These are phyloP conservation scores for Hozukius guyotensis DNA, from an alignment of 2,797 vertebrate genomes.

Conservation along the genomic window DNA sequence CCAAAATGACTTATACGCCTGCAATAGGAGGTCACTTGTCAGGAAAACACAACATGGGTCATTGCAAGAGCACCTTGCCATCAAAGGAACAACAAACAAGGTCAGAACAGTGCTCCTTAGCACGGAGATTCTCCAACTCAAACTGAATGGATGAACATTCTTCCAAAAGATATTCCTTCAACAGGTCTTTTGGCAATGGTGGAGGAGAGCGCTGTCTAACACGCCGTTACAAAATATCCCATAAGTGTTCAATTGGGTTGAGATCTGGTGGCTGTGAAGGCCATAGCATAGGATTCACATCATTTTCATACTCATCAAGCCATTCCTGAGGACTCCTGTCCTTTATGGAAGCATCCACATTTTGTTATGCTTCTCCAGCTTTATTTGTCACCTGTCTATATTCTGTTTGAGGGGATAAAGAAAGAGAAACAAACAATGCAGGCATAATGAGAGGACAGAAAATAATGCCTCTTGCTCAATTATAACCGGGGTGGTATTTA, in stretches of 20 bases:
- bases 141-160: background rate
- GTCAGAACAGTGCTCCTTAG: background rate
- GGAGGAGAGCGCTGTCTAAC: background rate
- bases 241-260: background rate
- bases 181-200: background rate
- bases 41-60: background rate
- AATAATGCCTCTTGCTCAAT: slow-evolving; percentile 18
- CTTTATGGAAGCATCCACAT: background rate
- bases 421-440: background rate
- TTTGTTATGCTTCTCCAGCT: background rate
- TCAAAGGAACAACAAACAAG: background rate
- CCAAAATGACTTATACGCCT: background rate
- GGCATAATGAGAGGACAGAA: background rate
- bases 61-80: background rate
- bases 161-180: background rate
- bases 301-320: background rate
- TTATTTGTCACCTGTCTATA: background rate
- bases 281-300: background rate
- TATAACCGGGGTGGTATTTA: slow-evolving; percentile 36
- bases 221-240: background rate
- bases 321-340: background rate
- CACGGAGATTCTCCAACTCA: background rate
- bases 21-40: background rate
- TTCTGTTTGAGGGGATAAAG: background rate
- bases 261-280: background rate